Evolutionary conservation across 2,113 vertebrate genomes (phyloP), one percentile per base, ranked within the genome.

Genomic region (Benitochromis conjunctus): DNA sequence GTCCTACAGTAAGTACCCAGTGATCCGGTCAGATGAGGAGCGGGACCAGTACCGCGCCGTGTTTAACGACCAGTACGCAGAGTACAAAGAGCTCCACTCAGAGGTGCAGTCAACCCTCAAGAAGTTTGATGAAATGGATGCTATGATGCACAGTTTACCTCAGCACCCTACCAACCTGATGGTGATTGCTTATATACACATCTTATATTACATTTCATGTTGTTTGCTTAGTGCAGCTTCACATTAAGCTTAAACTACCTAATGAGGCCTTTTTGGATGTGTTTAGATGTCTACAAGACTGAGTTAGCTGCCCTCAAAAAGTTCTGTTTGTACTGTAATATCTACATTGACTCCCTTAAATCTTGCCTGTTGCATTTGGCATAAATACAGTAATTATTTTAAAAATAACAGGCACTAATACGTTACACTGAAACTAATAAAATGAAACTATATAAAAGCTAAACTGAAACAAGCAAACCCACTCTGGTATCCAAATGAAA

Each of bases 61-160:
- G 76, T 99, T 99, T 90, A 98, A 99, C 56, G 99, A 99, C 94
- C 99, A 99, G 95, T 99, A 98, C 64, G 95, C 99, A 0, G 99
- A 99, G 90, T 99, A 99, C 95, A 99, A 99, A 87, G 99, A 99
- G 84, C 95, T 99, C 7, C 98, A 98, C 21, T 38, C 95, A 0
- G 99, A 99, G 38, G 97, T 99, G 24, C 97, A 98, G 51, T 92
- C 93, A 1, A 92, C 97, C 9, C 36, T 97, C 64, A 98, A 96
- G 89, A 99, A 97, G 92, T 97, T 99, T 16, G 96, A 97, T 3
- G 97, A 99, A 85, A 95, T 99, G 94, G 98, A 99, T 41, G 93
- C 91, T 2, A 94, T 99, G 94, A 97, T 99, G 96, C 95, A 94
- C 82, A 96, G 95, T 53, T 93, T 99, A 64, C 98, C 98, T 0